Conservation (phyloP, 2,113 vertebrate species). For the Ammodytes marinus region DNA sequence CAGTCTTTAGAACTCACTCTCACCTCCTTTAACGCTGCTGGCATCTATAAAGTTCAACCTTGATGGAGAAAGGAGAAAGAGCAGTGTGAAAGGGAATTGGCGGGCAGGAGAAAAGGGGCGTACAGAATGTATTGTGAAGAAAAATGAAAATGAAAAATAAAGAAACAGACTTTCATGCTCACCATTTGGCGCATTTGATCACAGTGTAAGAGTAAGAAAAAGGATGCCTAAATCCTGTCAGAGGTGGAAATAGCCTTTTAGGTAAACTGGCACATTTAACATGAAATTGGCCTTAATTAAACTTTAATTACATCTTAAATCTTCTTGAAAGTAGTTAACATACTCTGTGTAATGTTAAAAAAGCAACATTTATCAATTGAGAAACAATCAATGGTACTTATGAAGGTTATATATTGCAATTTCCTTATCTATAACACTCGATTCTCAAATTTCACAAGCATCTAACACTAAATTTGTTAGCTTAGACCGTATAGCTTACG, state of each 20-base stretch:
- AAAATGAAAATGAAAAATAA: slow-evolving; percentile 46
- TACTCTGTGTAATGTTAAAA: neutral
- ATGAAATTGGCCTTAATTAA: neutral
- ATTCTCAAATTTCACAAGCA: neutral
- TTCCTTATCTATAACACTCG: neutral
- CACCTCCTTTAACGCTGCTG: slow-evolving; percentile 73
- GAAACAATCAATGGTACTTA: neutral
- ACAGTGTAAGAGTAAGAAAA: slow-evolving; percentile 56
- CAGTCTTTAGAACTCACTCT: slow-evolving; percentile 75
- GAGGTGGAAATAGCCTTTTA: slow-evolving; percentile 41
- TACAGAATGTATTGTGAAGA: slow-evolving; percentile 11
- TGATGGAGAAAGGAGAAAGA: slow-evolving; percentile 69
- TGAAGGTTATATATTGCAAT: neutral
- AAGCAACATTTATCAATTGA: neutral
- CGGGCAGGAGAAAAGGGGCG: slow-evolving; percentile 9
- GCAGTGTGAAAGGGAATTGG: slow-evolving; percentile 35
- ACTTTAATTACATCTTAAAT: slow-evolving; percentile 16
- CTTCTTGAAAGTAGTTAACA: neutral
- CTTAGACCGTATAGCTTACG: neutral
- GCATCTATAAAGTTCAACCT: slow-evolving; percentile 86
- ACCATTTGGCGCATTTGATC: slow-evolving; percentile 52
- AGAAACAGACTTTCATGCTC: slow-evolving; percentile 46
- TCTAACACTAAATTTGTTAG: neutral
- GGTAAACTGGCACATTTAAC: slow-evolving; percentile 3
- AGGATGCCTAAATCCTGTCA: slow-evolving; percentile 31